Conservation (phyloP, 2,113 vertebrate species). For the Channa argus region DNA sequence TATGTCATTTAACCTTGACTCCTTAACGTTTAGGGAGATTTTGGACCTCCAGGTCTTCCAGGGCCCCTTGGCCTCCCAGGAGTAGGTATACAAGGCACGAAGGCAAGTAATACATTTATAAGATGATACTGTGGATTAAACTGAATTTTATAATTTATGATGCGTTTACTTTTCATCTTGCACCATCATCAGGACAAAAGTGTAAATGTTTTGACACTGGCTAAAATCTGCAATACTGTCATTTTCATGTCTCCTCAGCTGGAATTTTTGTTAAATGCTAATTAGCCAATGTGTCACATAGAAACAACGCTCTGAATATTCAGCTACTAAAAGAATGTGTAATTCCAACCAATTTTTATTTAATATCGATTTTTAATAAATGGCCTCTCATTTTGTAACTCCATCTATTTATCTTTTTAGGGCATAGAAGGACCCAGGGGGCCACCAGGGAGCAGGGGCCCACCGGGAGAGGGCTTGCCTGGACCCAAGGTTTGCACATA, state of each 20-base stretch:
- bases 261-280: too few relatives aligned
- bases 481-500: conserved; percentile 86
- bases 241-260: too few relatives aligned
- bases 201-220: too few relatives aligned
- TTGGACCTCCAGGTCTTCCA: conserved; percentile 85
- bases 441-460: conserved; percentile 83
- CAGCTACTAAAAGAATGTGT: too few relatives aligned
- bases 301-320: too few relatives aligned
- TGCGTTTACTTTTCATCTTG: too few relatives aligned
- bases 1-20: background rate
- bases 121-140: background rate
- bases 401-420: conserved; percentile 64
- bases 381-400: background rate
- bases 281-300: too few relatives aligned
- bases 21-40: conserved; percentile 81
- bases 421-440: conserved; percentile 87
- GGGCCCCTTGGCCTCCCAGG: conserved; percentile 85
- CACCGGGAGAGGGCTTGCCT: conserved; percentile 85
- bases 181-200: too few relatives aligned
- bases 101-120: conserved; percentile 68
- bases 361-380: background rate
- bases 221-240: too few relatives aligned
- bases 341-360: too few relatives aligned
- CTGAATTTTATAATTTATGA: background rate
- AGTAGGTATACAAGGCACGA: conserved; percentile 88